Conservation (phyloP, 2,888 invertebrate genomes). For the Pimpla rufipes region DNA sequence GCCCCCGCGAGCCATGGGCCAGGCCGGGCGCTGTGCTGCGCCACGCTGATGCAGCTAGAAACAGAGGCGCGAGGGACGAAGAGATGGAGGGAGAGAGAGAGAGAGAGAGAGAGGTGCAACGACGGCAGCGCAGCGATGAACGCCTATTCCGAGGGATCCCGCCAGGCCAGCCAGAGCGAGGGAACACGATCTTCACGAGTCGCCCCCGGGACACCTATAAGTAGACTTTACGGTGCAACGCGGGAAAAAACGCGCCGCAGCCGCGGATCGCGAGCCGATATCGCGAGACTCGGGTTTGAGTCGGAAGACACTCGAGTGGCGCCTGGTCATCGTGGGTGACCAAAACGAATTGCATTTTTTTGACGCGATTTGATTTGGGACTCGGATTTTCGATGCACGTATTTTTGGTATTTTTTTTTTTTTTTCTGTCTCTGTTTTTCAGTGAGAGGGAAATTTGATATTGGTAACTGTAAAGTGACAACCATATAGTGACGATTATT, state of each 20-base stretch:
- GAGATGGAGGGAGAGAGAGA: constrained; percentile 14
- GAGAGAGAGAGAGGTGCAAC: constrained; percentile 33
- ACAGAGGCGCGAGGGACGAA: not conserved
- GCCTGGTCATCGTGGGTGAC: not conserved
- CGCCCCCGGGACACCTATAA: constrained; percentile 74
- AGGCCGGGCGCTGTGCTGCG: constrained; percentile 41
- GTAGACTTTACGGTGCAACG: constrained; percentile 69
- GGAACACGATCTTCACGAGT: constrained; percentile 82
- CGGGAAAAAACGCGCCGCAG: not conserved
- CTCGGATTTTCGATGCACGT: too few relatives aligned
- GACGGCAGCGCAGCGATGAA: constrained; percentile 25
- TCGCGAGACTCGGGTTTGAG: not conserved
- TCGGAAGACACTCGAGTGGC: not conserved
- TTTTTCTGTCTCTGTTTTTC: too few relatives aligned
- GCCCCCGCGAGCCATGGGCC: constrained; percentile 68
- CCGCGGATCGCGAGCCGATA: not conserved
- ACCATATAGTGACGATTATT: too few relatives aligned
- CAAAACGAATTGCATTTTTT: not conserved
- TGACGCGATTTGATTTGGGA: too few relatives aligned
- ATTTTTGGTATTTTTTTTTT: too few relatives aligned
- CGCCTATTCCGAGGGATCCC: constrained; percentile 40
- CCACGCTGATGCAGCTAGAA: constrained; percentile 21
- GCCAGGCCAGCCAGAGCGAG: constrained; percentile 49
- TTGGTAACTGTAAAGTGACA: too few relatives aligned
- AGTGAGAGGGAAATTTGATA: too few relatives aligned